These are phyloP conservation scores for Drosophila algonquin DNA, from an alignment of 2,888 invertebrate genomes.

Conservation along the genomic window DNA sequence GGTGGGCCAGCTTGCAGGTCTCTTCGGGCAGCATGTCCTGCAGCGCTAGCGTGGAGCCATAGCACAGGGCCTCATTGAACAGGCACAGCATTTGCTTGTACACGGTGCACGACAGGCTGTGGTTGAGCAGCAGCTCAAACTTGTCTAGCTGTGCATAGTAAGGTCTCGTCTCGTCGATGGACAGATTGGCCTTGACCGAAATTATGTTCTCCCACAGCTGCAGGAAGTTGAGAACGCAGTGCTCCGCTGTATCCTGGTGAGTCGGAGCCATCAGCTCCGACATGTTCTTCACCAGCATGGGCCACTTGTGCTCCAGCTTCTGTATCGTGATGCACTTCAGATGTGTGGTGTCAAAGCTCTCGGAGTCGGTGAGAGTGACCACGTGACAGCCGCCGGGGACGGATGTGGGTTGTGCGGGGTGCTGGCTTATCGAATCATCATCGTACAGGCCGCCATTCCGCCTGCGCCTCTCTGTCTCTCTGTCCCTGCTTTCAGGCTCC, in stretches of 20 bases:
- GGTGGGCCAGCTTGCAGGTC: slow-evolving; percentile 93
- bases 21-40: slow-evolving; percentile 95
- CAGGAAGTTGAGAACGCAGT: slow-evolving; percentile 91
- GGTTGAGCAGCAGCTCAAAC: slow-evolving; percentile 89
- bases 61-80: slow-evolving; percentile 95
- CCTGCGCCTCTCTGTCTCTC: slow-evolving; percentile 11
- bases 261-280: slow-evolving; percentile 74
- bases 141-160: slow-evolving; percentile 93
- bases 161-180: slow-evolving; percentile 94
- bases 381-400: slow-evolving; percentile 78
- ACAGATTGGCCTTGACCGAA: slow-evolving; percentile 94
- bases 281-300: slow-evolving; percentile 90
- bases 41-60: slow-evolving; percentile 94
- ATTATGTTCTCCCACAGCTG: slow-evolving; percentile 95
- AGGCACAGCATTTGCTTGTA: slow-evolving; percentile 93
- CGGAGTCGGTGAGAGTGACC: slow-evolving; percentile 88
- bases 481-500: slow-evolving; percentile 17
- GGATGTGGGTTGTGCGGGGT: slow-evolving; percentile 12
- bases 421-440: slow-evolving; percentile 25
- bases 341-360: slow-evolving; percentile 93
- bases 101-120: slow-evolving; percentile 90
- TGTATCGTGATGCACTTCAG: slow-evolving; percentile 94
- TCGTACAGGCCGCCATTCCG: slow-evolving; percentile 40
- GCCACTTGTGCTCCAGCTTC: slow-evolving; percentile 93
- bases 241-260: slow-evolving; percentile 85